Percentiles rank a stretch among this genome's conserved stretches.
These are phyloP conservation scores for Leptarthrus brevirostris DNA, from an alignment of 2,888 invertebrate species.

Conservation along the genomic window DNA sequence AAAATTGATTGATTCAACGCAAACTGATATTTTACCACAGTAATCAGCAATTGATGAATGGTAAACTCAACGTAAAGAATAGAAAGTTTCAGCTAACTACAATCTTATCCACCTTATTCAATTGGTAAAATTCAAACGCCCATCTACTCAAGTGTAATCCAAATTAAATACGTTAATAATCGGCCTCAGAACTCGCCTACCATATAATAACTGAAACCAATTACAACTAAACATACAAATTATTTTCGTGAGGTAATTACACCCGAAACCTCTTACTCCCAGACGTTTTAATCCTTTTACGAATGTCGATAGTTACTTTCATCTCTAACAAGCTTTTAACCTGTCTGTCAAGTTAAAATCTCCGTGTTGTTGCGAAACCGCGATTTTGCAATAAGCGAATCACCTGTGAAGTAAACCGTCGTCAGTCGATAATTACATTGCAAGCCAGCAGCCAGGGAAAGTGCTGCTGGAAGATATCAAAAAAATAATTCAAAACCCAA, in stretches of 20 bases:
- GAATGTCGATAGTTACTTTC: not conserved
- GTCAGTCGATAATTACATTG: not conserved
- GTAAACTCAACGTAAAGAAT: too few relatives aligned
- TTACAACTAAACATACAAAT: not conserved
- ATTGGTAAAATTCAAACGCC: too few relatives aligned
- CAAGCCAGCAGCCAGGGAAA: not conserved
- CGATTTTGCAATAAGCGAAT: not conserved
- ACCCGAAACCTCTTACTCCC: not conserved
- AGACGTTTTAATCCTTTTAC: not conserved
- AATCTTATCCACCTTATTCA: too few relatives aligned
- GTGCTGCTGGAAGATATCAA: conserved; percentile 15
- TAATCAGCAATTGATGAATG: too few relatives aligned
- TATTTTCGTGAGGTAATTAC: not conserved
- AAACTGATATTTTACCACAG: too few relatives aligned
- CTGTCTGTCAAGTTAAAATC: not conserved
- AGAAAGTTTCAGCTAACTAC: too few relatives aligned
- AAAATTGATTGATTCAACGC: too few relatives aligned
- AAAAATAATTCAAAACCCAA: too few relatives aligned
- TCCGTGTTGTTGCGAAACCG: not conserved
- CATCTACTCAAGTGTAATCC: too few relatives aligned
- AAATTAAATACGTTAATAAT: too few relatives aligned
- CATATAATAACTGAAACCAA: not conserved
- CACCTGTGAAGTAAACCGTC: conserved; percentile 1
- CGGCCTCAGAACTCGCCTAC: too few relatives aligned
- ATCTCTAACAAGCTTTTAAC: conserved; percentile 26